A percentile compares a stretch with the other conserved stretches of the same genome.
phyloP scores from a whole-genome alignment of 2,888 invertebrate species.

The Megamerina dolium region DNA sequence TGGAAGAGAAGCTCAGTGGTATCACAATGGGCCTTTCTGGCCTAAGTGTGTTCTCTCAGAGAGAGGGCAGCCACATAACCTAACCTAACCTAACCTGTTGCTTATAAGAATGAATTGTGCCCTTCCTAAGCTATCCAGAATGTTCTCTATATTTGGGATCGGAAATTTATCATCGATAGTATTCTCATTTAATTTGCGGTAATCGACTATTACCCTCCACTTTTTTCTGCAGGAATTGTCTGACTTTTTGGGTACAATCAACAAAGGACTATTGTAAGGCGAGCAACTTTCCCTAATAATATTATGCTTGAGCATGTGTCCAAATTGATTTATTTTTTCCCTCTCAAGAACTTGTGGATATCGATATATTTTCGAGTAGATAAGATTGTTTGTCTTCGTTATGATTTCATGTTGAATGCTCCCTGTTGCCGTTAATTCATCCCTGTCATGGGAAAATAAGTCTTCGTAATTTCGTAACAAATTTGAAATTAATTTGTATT shows the following conservation, averaged over 20 bases:
- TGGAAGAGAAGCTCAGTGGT: no score
- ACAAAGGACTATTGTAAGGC: constrained; percentile 14
- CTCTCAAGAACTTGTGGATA: constrained; percentile 17
- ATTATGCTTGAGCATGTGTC: constrained; percentile 1
- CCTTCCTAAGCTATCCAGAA: neutral
- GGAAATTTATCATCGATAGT: constrained; percentile 16
- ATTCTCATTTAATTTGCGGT: constrained; percentile 9
- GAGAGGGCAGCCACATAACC: no score
- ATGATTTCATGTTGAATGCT: constrained; percentile 15
- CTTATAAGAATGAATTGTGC: no score
- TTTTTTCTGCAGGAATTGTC: constrained; percentile 11
- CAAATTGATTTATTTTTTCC: constrained; percentile 2
- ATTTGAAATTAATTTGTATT: neutral
- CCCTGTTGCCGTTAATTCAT: constrained; percentile 12
- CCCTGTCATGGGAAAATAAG: constrained; percentile 13
- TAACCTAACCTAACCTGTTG: no score
- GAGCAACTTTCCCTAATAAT: constrained; percentile 11
- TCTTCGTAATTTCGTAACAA: constrained; percentile 9
- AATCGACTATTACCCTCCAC: constrained; percentile 13
- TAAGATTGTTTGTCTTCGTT: constrained; percentile 12
- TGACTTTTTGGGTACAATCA: constrained; percentile 13
- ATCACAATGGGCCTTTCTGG: no score
- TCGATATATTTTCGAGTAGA: constrained; percentile 16
- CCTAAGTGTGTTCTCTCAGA: no score
- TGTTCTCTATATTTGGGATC: constrained; percentile 13